Percentiles rank a stretch among this genome's conserved stretches.
These are phyloP conservation scores for Machimus atricapillus DNA, from an alignment of 2,888 invertebrate species.

Conservation along the genomic window DNA sequence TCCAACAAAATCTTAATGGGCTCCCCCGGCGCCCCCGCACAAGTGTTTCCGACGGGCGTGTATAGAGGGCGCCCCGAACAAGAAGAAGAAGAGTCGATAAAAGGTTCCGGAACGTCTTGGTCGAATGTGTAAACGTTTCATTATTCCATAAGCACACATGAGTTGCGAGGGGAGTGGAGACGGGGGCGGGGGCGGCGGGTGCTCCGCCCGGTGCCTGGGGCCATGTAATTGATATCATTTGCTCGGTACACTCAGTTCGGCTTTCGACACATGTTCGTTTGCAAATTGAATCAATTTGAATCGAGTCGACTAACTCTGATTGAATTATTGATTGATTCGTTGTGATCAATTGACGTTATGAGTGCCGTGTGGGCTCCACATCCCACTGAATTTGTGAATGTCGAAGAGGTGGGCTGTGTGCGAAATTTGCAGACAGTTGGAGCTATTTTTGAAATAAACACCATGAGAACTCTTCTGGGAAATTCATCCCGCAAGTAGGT, in stretches of 20 bases:
- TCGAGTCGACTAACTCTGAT: constrained; percentile 38
- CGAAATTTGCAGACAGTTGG: not conserved
- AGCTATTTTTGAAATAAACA: not conserved
- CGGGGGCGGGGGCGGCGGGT: not conserved
- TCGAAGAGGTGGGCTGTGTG: not conserved
- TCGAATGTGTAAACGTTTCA: constrained; percentile 37
- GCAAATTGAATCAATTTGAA: constrained; percentile 35
- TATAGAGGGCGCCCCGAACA: not conserved
- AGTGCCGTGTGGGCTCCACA: not conserved
- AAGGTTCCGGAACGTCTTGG: constrained; percentile 38
- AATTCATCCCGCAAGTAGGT: too few species aligned
- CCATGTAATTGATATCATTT: constrained; percentile 35
- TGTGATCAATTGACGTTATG: constrained; percentile 31
- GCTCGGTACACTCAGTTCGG: constrained; percentile 23
- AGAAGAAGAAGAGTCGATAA: not conserved
- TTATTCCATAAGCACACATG: constrained; percentile 35
- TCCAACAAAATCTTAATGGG: constrained; percentile 32
- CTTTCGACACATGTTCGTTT: constrained; percentile 22
- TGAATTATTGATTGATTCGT: constrained; percentile 38
- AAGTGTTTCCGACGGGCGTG: not conserved
- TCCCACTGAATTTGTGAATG: not conserved
- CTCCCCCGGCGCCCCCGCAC: not conserved
- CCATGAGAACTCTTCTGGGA: too few species aligned
- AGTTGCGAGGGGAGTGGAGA: not conserved
- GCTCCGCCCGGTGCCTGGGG: not conserved